Base-by-base conservation (phyloP, 2,888 invertebrate genomes). In the Ophion slaviceki region DNA sequence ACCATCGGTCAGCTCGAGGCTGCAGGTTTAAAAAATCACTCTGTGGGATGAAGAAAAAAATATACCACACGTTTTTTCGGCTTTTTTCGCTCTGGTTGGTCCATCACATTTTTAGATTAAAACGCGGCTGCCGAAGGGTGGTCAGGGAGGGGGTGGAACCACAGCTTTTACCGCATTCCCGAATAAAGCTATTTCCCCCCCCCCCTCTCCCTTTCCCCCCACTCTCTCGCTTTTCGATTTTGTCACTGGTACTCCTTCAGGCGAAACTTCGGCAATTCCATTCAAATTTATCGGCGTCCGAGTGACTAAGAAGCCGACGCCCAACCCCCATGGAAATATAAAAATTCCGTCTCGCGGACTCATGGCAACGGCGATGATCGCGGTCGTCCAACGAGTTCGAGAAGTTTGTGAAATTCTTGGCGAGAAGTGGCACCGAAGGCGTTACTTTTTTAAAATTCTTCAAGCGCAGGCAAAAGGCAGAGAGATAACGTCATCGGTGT, bases 291-390 rank as follows among this genome's bases (percentile, higher is more conserved):
- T 77, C 70, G 77, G 24, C 14, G 66, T 57, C 24, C 59, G 57
- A 59, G 66, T 66, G 82, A 85, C 74, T 80, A 67, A 80, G 85
- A 86, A 76, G 77, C 76, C 64, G 76, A 72, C n/a, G 17, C 67
- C 36, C 36, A 40, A n/a, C 78, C 68, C 78, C 86, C 53, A 14
- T 53, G 53, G 53, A 17, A 14, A 5, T 14, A 53, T 17, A 53
- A 53, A 53, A 53, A 53, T 47, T 47, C 45, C 8, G 45, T 10
- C 5, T 14, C 53, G 53, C 53, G 53, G 1, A 53, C 14, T 53
- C 14, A 53, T 17, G 53, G 53, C 14, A 53, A 53, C 53, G 17
- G 53, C 17, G 53, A 14, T 14, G 11, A 14, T 53, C 53, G 53
- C 17, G 53, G 14, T 53, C 53, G 53, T 53, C 53, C 53, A 53